Conservation (phyloP, 2,888 invertebrate genomes). For the Hydrotaea cyrtoneurina region DNA sequence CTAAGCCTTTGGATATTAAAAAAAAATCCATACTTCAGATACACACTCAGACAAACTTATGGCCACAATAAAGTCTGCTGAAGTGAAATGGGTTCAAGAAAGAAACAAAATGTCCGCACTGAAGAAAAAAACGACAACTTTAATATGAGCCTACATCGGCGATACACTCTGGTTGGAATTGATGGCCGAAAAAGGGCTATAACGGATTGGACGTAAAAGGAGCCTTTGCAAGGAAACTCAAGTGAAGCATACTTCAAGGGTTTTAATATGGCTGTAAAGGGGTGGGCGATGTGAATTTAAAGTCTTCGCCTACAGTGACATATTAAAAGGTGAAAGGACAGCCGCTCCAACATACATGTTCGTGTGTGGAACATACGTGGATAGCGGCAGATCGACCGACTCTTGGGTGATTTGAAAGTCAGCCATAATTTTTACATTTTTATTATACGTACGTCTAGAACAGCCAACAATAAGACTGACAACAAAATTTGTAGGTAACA, state of each 20-base stretch:
- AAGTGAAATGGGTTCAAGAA: constrained; percentile 9
- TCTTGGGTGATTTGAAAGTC: constrained; percentile 64
- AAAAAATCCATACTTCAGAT: not conserved
- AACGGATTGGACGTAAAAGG: too few species aligned
- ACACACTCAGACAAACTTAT: not conserved
- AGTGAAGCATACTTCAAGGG: not conserved
- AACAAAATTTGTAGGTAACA: constrained; percentile 36
- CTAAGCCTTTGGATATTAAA: constrained; percentile 50
- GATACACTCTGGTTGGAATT: too few species aligned
- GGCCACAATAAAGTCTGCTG: not conserved
- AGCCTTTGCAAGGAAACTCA: not conserved
- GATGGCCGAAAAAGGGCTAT: too few species aligned
- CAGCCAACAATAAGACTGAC: constrained; percentile 13
- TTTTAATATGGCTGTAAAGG: not conserved
- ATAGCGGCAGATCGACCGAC: not conserved
- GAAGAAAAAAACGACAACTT: constrained; percentile 24
- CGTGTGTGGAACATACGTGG: not conserved
- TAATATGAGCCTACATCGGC: not conserved
- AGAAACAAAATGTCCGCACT: too few species aligned
- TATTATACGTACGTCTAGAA: constrained; percentile 43
- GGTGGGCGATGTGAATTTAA: not conserved
- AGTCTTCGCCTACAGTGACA: not conserved
- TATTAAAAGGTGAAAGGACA: not conserved
- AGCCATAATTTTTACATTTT: constrained; percentile 64
- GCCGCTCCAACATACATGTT: not conserved